Conservation (phyloP, 2,888 invertebrate species). For the Ypsolopha scabrella region DNA sequence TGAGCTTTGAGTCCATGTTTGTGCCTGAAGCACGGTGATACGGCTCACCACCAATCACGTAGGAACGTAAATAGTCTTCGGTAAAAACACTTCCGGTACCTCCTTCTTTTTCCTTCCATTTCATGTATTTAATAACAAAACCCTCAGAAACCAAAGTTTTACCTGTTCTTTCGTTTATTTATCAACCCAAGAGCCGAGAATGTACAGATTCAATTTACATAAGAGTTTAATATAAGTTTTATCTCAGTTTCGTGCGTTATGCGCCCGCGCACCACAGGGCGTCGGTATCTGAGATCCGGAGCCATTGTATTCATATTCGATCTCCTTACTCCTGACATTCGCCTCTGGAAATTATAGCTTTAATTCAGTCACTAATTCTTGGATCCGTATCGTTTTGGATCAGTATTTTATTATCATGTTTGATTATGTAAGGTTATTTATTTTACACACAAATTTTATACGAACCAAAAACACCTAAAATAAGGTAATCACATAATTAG, state of each 20-base stretch:
- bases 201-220: conserved; percentile 63
- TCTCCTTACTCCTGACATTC: conserved; percentile 50
- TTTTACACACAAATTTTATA: too few relatives aligned
- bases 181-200: conserved; percentile 28
- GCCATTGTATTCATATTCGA: conserved; percentile 58
- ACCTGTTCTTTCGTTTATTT: conserved; percentile 20
- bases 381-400: conserved; percentile 11
- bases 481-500: too few relatives aligned
- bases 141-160: too few relatives aligned
- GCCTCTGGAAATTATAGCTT: conserved; percentile 57
- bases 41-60: too few relatives aligned
- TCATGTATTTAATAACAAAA: too few relatives aligned
- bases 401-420: background rate
- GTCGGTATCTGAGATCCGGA: conserved; percentile 34
- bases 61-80: too few relatives aligned
- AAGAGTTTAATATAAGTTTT: conserved; percentile 57
- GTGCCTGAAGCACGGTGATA: too few relatives aligned
- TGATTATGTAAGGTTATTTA: background rate
- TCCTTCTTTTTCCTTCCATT: too few relatives aligned
- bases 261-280: conserved; percentile 50
- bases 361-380: conserved; percentile 45
- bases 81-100: too few relatives aligned
- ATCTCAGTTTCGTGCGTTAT: conserved; percentile 39
- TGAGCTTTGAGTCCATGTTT: too few relatives aligned
- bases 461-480: too few relatives aligned